Base-by-base conservation (phyloP, 1,140 invertebrate genomes). In the Brachionus plicatilis region DNA sequence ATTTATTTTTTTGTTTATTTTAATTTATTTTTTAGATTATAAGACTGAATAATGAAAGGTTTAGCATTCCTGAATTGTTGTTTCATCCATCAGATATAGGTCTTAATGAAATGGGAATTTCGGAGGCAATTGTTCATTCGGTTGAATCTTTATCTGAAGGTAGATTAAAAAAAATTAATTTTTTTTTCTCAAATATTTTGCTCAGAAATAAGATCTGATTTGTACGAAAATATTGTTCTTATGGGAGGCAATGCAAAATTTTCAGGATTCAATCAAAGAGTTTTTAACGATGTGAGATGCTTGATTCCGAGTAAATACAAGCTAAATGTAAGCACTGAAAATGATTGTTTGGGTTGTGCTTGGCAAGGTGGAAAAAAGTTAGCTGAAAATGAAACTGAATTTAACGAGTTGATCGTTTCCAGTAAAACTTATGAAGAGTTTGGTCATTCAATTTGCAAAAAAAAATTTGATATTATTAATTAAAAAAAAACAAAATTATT, bases 1-100 rank as follows among this genome's bases (percentile, higher is more conserved):
- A 37, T 78, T 37, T 83, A 17, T 65, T 37, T 37, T 37, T 37
- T 66, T 56, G 53, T 56, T 84, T 24, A 66, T 60, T 37, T 83
- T 14, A 83, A 53, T 85, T 76, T 85, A 68, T 14, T 85, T 82
- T 87, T 76, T 94, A 97, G 91, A 93, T 93, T 68, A 91, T 98
- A 37, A 89, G 94, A 47, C 90, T 99, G 86, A 96, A 95, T 88
- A 98, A 97, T 88, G 91, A 91, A 85, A 85, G 91, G 60, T 98
- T 99, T 89, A 91, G 93, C 0, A 93, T 99, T 65, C 96, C 98
- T 0, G 97, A 99, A 91, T 90, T 99, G 20, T 90, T 99, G 8
- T 99, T 99, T 88, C 92, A 94, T 88, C 97, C 98, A 0, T 95
- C 94, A 0, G 96, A 99, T 91, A 93, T 99, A 79, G 96, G 96